These are phyloP conservation scores for Zoanthus sansibaricus DNA, from an alignment of 92 coral and sea anemone genomes.

Conservation along the genomic window DNA sequence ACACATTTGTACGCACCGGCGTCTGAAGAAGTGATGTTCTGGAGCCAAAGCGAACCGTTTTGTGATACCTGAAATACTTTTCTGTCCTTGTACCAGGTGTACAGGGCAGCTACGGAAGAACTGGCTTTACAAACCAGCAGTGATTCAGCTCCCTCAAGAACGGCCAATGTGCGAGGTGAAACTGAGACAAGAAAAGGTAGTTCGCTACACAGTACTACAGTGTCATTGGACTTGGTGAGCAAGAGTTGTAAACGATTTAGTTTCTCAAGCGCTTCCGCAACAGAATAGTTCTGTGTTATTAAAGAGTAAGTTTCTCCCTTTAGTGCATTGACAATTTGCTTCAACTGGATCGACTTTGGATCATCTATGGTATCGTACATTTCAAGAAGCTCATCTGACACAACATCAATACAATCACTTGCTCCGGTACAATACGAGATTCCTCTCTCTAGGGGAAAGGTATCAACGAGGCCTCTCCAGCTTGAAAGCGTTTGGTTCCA, in stretches of 20 bases:
- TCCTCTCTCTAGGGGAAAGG: conserved; percentile 46
- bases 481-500: conserved; percentile 64
- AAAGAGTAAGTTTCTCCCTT: conserved; percentile 36
- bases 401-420: conserved; percentile 60
- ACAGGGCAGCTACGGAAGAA: conserved; percentile 45
- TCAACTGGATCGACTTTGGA: conserved; percentile 53
- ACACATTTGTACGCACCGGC: conserved; percentile 66
- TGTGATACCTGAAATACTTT: conserved; percentile 46
- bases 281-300: conserved; percentile 36
- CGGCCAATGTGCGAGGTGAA: conserved; percentile 26
- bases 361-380: conserved; percentile 64
- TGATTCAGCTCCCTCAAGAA: conserved; percentile 45
- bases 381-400: conserved; percentile 55
- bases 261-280: conserved; percentile 29
- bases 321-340: conserved; percentile 39
- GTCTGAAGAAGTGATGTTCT: conserved; percentile 40
- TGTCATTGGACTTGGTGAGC: conserved; percentile 54
- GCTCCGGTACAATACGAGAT: conserved; percentile 70
- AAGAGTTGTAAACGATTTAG: conserved; percentile 30
- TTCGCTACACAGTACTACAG: conserved; percentile 65
- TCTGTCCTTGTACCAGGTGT: conserved; percentile 68
- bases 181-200: conserved; percentile 48
- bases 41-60: conserved; percentile 48
- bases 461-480: conserved; percentile 73
- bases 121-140: conserved; percentile 53